Base-by-base conservation (phyloP, 2,888 invertebrate genomes). In the Lepetodrilus schrolli region DNA sequence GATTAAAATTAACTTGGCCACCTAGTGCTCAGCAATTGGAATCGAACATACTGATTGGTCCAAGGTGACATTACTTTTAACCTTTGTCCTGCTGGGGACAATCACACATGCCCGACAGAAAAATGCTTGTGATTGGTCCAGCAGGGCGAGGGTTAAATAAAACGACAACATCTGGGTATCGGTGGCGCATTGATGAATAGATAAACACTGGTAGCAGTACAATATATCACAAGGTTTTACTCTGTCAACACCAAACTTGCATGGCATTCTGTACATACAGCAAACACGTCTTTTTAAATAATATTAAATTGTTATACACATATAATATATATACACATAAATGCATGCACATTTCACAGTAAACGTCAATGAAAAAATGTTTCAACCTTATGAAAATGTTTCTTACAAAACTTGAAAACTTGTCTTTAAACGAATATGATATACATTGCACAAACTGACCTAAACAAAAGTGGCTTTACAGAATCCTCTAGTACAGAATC, bases 261-360 rank as follows among this genome's bases (percentile, higher is more conserved):
- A 43, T 7, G 10, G 13, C 43, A 43, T 43, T 43, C 43, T 43
- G 43, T 43, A 43, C 43, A 43, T 17, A 43, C 17, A 43, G 43
- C 43, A 43, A 43, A 43, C 17, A 43, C 13, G 13, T 43, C 43
- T 43, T 10, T 8, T 58, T 58, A 58, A 58, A 58, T 58, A 58
- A 58, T 30, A 58, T 58, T 58, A 58, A 58, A 58, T 17, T 30
- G 58, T 43, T 58, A 58, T 58, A 30, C 34, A n/a, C n/a, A n/a
- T n/a, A n/a, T n/a, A n/a, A n/a, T n/a, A n/a, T n/a, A n/a, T n/a
- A n/a, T n/a, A n/a, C n/a, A 58, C 58, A 58, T 58, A 58, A 58
- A 58, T 58, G 58, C 58, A 58, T 58, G 58, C 58, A 58, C 58
- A 58, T 43, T 43, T 43, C 43, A 17, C n/a, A n/a, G n/a, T n/a